A percentile compares a stretch with the other conserved stretches of the same genome.
These are phyloP conservation scores for Drosophila sucinea DNA, from an alignment of 1,140 invertebrate genomes.

Conservation along the genomic window DNA sequence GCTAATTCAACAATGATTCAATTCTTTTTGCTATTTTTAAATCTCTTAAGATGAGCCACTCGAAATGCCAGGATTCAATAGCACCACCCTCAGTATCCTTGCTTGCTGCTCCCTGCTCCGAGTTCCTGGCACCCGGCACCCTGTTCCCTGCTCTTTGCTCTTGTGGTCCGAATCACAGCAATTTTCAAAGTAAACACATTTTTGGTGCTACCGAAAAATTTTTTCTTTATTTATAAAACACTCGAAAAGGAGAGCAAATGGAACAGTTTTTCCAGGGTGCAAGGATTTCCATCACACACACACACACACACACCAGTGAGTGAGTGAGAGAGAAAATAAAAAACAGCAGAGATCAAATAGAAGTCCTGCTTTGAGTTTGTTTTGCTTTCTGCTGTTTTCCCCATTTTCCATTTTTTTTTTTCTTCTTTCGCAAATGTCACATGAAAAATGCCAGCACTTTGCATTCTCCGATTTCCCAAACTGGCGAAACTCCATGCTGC, in stretches of 20 bases:
- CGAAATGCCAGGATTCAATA: slow-evolving; percentile 31
- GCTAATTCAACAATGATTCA: slow-evolving; percentile 75
- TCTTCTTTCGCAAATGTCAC: slow-evolving; percentile 72
- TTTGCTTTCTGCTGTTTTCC: slow-evolving; percentile 46
- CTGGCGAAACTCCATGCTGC: slow-evolving; percentile 5
- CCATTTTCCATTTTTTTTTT: slow-evolving; percentile 42
- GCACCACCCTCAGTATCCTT: slow-evolving; percentile 18
- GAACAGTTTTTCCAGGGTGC: slow-evolving; percentile 61
- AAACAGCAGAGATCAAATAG: slow-evolving; percentile 71
- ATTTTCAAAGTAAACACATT: slow-evolving; percentile 76
- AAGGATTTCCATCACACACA: slow-evolving; percentile 58
- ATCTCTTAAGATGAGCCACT: slow-evolving; percentile 58
- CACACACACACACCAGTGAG: slow-evolving; percentile 13
- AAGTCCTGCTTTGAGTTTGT: slow-evolving; percentile 64
- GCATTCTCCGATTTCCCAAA: slow-evolving; percentile 42
- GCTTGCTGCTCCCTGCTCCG: background rate
- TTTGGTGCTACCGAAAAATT: slow-evolving; percentile 48
- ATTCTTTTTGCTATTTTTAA: slow-evolving; percentile 45
- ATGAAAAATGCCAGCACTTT: slow-evolving; percentile 77
- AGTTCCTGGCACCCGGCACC: background rate
- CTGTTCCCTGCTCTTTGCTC: slow-evolving; percentile 19
- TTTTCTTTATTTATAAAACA: slow-evolving; percentile 78
- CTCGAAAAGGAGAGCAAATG: slow-evolving; percentile 60
- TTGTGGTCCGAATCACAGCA: slow-evolving; percentile 70
- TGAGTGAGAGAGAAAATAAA: slow-evolving; percentile 26